Evolutionary conservation across 2,113 vertebrate genomes (phyloP), one percentile per base, ranked within the genome.

Genomic region (Scomber scombrus): DNA sequence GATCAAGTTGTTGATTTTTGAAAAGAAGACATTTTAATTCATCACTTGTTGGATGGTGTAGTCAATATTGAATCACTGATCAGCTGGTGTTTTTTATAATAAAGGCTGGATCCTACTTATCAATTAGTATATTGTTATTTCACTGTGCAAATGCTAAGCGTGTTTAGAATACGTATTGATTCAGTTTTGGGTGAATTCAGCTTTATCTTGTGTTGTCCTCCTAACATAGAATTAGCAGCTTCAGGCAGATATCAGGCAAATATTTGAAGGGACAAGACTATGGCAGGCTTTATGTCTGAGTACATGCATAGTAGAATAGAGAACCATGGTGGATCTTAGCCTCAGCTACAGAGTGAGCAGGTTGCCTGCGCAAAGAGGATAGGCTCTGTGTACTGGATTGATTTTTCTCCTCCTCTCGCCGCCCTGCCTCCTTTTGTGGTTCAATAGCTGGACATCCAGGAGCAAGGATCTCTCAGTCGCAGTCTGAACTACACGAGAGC

Each of bases 371-470:
- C 78, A 87, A 68, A 84, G 79, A 88, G 81, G 77, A 88, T 84
- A 85, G 86, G 81, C 91, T 93, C 88, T 89, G 89, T 91, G 85
- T 90, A 82, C 73, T 83, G 94, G 96, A 97, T 98, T 97, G 96
- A 97, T 97, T 98, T 97, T 97, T 95, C 95, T 95, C 94, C 95
- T 96, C 94, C 95, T 95, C 94, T 96, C 64, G 16, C 94, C 76
- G 78, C 91, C 86, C 90, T 92, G 93, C 92, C 89, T 93, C 85
- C 87, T 93, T 86, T 90, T 92, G 95, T 96, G 95, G 95, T 96
- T 97, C 95, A 95, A 95, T 97, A 97, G 96, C 95, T 97, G 95
- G 97, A 96, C 95, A 93, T 95, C 95, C 95, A 96, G 94, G 95
- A 97, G 93, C 95, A 95, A 94, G 95, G 93, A 96, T 97, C 93